phyloP scores from a whole-genome alignment of 2,888 invertebrate genomes.

The Temnothorax rugatulus region DNA sequence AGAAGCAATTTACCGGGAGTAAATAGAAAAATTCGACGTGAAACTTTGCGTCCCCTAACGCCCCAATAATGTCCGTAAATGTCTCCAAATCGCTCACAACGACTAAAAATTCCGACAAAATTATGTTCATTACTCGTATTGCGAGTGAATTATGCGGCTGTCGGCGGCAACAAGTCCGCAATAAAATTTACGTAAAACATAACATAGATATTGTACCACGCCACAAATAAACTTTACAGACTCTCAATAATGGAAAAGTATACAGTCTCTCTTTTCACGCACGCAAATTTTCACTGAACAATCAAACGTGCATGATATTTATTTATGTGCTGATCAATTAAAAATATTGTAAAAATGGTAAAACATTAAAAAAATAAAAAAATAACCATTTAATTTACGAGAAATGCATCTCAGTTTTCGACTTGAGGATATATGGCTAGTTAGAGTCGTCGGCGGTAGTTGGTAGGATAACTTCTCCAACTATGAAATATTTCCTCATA shows the following conservation, averaged over 20 bases:
- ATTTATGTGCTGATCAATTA: slow-evolving; percentile 60
- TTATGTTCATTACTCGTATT: slow-evolving; percentile 27
- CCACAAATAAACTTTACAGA: slow-evolving; percentile 1
- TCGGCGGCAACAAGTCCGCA: not conserved
- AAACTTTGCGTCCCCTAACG: slow-evolving; percentile 10
- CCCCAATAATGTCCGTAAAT: slow-evolving; percentile 11
- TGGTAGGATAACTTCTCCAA: slow-evolving; percentile 73
- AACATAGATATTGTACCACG: not conserved
- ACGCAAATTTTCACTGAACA: not conserved
- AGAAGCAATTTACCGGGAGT: slow-evolving; percentile 40
- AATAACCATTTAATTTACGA: slow-evolving; percentile 35
- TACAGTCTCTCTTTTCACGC: not conserved
- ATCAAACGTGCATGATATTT: not conserved
- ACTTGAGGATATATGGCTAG: slow-evolving; percentile 70
- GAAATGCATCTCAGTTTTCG: slow-evolving; percentile 52
- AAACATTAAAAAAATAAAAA: slow-evolving; percentile 32
- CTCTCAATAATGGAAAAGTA: slow-evolving; percentile 27
- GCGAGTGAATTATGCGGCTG: not conserved
- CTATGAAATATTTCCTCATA: slow-evolving; percentile 79
- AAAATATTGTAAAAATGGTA: slow-evolving; percentile 60
- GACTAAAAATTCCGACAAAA: slow-evolving; percentile 13
- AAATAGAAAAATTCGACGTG: slow-evolving; percentile 43
- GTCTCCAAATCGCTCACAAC: not conserved
- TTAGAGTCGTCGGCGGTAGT: slow-evolving; percentile 61
- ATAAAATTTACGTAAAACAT: slow-evolving; percentile 30